Conservation (phyloP, 2,113 vertebrate species). For the Passer montanus region DNA sequence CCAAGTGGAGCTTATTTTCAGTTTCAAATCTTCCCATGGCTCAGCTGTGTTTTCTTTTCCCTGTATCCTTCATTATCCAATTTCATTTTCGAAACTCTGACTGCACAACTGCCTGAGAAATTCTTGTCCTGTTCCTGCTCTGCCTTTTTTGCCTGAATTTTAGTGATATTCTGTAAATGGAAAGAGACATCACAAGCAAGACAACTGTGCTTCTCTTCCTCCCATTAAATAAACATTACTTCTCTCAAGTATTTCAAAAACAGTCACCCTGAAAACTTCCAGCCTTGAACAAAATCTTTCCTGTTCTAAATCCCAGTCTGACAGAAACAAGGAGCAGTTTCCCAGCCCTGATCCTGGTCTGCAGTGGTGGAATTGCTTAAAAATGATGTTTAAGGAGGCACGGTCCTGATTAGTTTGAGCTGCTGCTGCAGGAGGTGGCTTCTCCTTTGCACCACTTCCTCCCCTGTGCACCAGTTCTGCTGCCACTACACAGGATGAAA, state of each 20-base stretch:
- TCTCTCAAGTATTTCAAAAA: neutral
- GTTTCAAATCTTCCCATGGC: neutral
- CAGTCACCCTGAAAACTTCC: neutral
- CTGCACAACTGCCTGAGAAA: neutral
- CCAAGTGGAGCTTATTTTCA: neutral
- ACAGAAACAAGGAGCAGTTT: neutral
- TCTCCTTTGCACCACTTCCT: neutral
- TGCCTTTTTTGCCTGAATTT: neutral
- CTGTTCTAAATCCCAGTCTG: neutral
- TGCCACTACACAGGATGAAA: neutral
- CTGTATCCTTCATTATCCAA: neutral
- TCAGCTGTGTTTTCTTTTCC: neutral
- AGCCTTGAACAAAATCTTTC: neutral
- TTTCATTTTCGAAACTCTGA: neutral
- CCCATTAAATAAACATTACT: neutral
- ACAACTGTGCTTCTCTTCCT: neutral
- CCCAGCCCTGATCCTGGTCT: neutral
- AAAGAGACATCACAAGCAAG: neutral
- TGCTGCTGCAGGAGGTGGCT: neutral
- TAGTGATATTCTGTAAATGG: neutral
- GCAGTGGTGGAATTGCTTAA: neutral
- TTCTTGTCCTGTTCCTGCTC: neutral
- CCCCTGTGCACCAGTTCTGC: neutral
- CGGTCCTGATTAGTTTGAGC: neutral
- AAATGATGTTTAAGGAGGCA: neutral